Evolutionary conservation across 1,140 invertebrate species (phyloP).

Genomic region (Psilanteris sp.): DNA sequence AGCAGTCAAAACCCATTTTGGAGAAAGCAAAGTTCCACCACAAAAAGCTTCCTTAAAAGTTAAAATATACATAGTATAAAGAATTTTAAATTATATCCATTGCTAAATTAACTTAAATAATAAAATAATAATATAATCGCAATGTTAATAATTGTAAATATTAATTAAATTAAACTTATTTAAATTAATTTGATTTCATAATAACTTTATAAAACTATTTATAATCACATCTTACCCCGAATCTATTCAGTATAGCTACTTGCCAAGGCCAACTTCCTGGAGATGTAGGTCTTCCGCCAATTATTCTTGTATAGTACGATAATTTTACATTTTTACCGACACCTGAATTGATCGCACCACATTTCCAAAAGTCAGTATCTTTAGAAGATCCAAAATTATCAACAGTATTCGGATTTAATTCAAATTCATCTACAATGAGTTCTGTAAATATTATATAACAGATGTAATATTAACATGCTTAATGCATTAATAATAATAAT

Average conservation of each 20-base stretch:
- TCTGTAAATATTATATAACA: constrained; percentile 48
- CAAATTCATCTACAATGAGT: constrained; percentile 70
- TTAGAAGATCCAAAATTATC: constrained; percentile 66
- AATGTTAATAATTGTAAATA: no score
- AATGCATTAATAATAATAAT: no score
- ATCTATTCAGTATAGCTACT: constrained; percentile 92
- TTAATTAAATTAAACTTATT: no score
- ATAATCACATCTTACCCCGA: constrained; percentile 81
- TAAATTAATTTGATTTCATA: no score
- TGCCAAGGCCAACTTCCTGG: constrained; percentile 96
- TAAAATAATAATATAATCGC: no score
- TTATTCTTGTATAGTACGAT: constrained; percentile 83
- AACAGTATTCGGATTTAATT: constrained; percentile 70
- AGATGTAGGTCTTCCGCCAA: constrained; percentile 88
- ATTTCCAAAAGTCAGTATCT: constrained; percentile 69
- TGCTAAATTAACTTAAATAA: no score
- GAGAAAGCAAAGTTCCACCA: constrained; percentile 92
- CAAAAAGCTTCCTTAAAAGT: constrained; percentile 89
- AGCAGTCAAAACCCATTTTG: constrained; percentile 93
- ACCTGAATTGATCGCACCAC: constrained; percentile 65
- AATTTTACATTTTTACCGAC: constrained; percentile 68
- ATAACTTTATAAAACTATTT: no score
- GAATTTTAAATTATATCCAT: no score
- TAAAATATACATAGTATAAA: no score
- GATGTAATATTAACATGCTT: background rate